These are phyloP conservation scores for Scolopax mira DNA, from an alignment of 2,113 vertebrate genomes.

Conservation along the genomic window DNA sequence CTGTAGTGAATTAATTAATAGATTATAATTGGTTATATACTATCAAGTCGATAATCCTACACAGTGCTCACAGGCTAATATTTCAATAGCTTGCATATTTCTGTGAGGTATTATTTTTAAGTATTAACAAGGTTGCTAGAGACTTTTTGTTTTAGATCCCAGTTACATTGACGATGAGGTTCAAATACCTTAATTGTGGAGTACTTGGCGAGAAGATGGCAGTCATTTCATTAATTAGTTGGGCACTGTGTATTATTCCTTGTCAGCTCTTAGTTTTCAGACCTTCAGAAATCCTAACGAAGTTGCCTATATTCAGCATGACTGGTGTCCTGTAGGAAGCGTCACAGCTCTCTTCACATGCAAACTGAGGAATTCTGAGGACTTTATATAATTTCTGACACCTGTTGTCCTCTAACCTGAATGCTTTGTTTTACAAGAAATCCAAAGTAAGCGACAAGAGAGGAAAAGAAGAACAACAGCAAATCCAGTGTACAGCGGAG, in stretches of 20 bases:
- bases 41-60: background rate
- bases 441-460: constrained; percentile 97
- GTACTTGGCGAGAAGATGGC: background rate
- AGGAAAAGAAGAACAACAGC: constrained; percentile 97
- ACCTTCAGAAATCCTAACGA: background rate
- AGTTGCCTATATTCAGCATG: background rate
- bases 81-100: background rate
- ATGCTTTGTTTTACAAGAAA: constrained; percentile 82
- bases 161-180: background rate
- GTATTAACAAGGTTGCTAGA: background rate
- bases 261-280: constrained; percentile 1
- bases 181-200: background rate
- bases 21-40: background rate
- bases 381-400: background rate
- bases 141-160: background rate
- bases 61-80: background rate
- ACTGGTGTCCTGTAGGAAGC: background rate
- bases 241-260: background rate
- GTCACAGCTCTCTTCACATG: background rate
- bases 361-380: background rate
- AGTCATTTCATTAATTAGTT: background rate
- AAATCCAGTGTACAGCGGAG: constrained; percentile 97
- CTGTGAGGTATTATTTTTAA: background rate
- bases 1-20: background rate
- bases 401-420: constrained; percentile 36